phyloP scores from a whole-genome alignment of 2,797 vertebrate species.

The Lutjanus campechanus region DNA sequence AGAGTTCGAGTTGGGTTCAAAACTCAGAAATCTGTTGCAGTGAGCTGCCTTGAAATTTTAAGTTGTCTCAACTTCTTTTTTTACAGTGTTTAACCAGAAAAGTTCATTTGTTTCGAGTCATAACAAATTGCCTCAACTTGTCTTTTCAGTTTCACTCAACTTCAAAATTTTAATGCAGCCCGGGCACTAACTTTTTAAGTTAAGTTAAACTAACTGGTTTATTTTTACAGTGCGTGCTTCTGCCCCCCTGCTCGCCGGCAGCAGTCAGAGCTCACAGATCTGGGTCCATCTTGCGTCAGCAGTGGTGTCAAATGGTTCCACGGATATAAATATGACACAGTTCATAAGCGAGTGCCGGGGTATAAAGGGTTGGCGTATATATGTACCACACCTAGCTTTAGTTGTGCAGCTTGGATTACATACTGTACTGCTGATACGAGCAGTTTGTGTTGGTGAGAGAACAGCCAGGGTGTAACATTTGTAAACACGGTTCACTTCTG shows the following conservation, averaged over 20 bases:
- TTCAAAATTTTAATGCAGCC: too few relatives aligned
- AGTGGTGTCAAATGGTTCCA: slow-evolving; percentile 82
- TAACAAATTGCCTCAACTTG: too few relatives aligned
- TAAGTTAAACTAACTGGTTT: too few relatives aligned
- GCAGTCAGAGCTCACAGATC: slow-evolving; percentile 50
- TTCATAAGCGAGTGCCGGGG: slow-evolving; percentile 78
- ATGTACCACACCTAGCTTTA: slow-evolving; percentile 82
- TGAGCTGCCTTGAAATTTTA: too few relatives aligned
- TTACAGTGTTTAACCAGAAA: too few relatives aligned
- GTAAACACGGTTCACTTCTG: slow-evolving; percentile 51
- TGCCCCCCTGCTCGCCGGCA: slow-evolving; percentile 19
- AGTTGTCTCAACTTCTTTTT: too few relatives aligned
- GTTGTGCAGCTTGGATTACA: slow-evolving; percentile 71
- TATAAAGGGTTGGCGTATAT: slow-evolving; percentile 76
- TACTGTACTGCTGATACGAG: slow-evolving; percentile 74
- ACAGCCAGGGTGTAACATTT: slow-evolving; percentile 20
- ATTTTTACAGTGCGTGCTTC: neutral
- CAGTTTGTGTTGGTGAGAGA: slow-evolving; percentile 48
- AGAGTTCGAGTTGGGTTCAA: too few relatives aligned
- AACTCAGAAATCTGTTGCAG: too few relatives aligned
- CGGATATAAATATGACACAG: slow-evolving; percentile 84
- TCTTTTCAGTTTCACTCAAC: too few relatives aligned
- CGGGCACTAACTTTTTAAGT: too few relatives aligned
- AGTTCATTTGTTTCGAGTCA: too few relatives aligned
- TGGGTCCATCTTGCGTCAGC: slow-evolving; percentile 80